Percentiles rank a stretch among this genome's conserved stretches.
Evolutionary conservation across 2,113 vertebrate genomes (phyloP).

Genomic region (Chaenocephalus aceratus): DNA sequence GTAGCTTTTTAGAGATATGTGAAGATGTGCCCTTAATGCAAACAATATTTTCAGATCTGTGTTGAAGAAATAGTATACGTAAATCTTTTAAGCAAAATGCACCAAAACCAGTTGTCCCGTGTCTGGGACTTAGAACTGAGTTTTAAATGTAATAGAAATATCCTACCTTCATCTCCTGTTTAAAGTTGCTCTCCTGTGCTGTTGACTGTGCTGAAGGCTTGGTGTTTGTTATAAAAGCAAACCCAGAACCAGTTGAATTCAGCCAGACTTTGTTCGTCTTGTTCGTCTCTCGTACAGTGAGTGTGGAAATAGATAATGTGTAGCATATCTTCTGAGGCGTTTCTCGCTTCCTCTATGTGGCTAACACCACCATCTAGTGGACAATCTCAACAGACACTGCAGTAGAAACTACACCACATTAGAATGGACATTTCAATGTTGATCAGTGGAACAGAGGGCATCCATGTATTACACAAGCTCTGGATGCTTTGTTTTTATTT

Average conservation of each 20-base stretch:
- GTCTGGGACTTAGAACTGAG: too few species aligned
- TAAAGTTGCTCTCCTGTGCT: not conserved
- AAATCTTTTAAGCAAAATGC: not conserved
- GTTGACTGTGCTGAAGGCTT: not conserved
- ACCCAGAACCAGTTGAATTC: too few species aligned
- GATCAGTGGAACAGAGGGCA: too few species aligned
- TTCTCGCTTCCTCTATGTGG: not conserved
- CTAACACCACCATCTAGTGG: constrained; percentile 41
- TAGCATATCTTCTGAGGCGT: too few species aligned
- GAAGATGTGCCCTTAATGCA: too few species aligned
- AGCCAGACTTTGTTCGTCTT: not conserved
- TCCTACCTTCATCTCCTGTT: not conserved
- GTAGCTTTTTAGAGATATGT: not conserved
- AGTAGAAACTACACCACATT: not conserved
- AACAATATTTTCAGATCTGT: not conserved
- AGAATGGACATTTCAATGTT: too few species aligned
- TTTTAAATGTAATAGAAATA: too few species aligned
- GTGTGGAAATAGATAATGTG: not conserved
- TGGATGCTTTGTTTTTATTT: too few species aligned
- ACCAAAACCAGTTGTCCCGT: not conserved
- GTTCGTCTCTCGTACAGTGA: not conserved
- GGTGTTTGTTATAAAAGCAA: not conserved
- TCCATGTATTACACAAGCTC: too few species aligned
- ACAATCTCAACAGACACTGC: not conserved
- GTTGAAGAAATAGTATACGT: not conserved